Percentiles rank a stretch among this genome's conserved stretches.
Conservation (phyloP, 2,113 vertebrate genomes). For the Tapirus terrestris region DNA sequence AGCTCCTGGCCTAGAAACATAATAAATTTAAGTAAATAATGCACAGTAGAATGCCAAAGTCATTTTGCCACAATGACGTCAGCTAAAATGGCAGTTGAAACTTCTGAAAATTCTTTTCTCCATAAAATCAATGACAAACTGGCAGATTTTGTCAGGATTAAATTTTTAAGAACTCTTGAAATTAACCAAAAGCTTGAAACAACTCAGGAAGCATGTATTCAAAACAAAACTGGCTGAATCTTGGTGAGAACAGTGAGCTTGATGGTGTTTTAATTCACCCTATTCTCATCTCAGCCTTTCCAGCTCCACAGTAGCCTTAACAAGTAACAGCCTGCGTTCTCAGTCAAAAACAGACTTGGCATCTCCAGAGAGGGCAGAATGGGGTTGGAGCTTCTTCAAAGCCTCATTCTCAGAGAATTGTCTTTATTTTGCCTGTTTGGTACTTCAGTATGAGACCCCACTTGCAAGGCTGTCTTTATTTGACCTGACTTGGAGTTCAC, state of each 20-base stretch:
- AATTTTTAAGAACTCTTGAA: neutral
- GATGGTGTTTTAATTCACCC: neutral
- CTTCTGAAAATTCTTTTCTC: neutral
- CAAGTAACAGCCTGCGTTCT: neutral
- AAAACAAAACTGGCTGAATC: neutral
- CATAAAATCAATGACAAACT: neutral
- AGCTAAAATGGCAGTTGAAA: conserved; percentile 30
- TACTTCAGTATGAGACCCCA: neutral
- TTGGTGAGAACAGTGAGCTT: neutral
- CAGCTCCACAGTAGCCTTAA: neutral
- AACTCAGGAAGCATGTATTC: neutral
- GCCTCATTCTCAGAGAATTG: neutral
- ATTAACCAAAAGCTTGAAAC: conserved; percentile 1
- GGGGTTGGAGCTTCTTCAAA: neutral
- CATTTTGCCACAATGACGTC: conserved; percentile 34
- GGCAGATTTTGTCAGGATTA: neutral
- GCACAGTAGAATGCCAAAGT: conserved; percentile 21
- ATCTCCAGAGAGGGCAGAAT: neutral
- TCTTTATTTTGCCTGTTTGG: neutral
- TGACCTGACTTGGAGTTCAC: neutral
- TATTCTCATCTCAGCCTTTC: neutral
- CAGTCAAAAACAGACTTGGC: neutral
- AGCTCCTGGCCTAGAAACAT: neutral
- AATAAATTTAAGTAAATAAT: neutral
- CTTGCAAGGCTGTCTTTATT: conserved; percentile 10